Percentiles rank a stretch among this genome's conserved stretches.
Conservation (phyloP, 2,113 vertebrate genomes). For the Zeus faber region DNA sequence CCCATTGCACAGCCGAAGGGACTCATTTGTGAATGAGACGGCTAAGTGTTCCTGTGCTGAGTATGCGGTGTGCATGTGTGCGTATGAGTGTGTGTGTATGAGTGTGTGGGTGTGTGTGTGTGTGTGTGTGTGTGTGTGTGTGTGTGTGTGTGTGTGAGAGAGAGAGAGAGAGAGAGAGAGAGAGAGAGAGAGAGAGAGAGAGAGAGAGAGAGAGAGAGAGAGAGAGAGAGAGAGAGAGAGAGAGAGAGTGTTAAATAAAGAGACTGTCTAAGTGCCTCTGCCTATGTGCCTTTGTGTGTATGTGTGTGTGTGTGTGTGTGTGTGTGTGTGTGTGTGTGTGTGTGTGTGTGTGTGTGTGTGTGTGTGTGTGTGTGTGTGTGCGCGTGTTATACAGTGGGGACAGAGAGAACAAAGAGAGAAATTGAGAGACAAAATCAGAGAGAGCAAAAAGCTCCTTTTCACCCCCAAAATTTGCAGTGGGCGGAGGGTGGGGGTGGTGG, state of each 20-base stretch:
- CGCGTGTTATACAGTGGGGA: background rate
- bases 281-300: slow-evolving; percentile 11
- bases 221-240: background rate
- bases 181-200: background rate
- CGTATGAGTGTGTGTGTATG: slow-evolving; percentile 20
- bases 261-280: slow-evolving; percentile 16
- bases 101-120: slow-evolving; percentile 18
- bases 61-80: slow-evolving; percentile 11
- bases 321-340: slow-evolving; percentile 13
- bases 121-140: slow-evolving; percentile 13
- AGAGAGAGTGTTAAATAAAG: too few relatives aligned
- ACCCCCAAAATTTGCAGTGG: slow-evolving; percentile 41
- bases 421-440: slow-evolving; percentile 1
- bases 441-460: slow-evolving; percentile 23
- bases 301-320: slow-evolving; percentile 18
- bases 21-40: slow-evolving; percentile 34
- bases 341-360: background rate
- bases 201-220: slow-evolving; percentile 12
- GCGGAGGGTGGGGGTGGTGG: slow-evolving; percentile 27
- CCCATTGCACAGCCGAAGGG: slow-evolving; percentile 12
- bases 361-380: background rate
- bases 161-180: too few relatives aligned
- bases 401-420: background rate
- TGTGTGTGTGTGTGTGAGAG: background rate
- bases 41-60: slow-evolving; percentile 33